Evolutionary conservation across 2,797 vertebrate genomes (phyloP).

Genomic region (Malacoctenus gilli): DNA sequence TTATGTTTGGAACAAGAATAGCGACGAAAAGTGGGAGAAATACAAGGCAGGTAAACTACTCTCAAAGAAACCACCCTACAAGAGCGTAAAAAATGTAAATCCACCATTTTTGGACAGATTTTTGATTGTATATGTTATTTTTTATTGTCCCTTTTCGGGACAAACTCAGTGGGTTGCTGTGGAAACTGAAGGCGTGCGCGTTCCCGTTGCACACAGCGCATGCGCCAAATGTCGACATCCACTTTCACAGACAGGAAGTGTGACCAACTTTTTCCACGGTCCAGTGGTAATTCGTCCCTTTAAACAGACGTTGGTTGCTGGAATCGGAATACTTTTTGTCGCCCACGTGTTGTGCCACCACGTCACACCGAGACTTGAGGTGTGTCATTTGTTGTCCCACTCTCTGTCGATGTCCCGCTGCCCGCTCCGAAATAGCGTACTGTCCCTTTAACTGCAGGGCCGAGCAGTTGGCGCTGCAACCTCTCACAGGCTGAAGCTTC

Average conservation of each 20-base stretch:
- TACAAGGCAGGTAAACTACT: no score
- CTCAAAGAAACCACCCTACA: no score
- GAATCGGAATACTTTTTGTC: fast-evolving
- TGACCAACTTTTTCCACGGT: constrained; percentile 65
- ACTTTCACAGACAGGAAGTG: constrained; percentile 63
- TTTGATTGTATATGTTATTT: no score
- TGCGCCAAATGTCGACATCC: constrained; percentile 48
- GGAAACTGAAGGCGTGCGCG: constrained; percentile 50
- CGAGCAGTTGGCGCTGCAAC: no score
- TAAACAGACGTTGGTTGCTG: no score
- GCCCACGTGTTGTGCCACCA: not conserved
- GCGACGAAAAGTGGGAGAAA: no score
- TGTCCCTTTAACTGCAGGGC: constrained; percentile 83
- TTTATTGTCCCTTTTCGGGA: not conserved
- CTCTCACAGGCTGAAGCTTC: constrained; percentile 66
- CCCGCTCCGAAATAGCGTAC: constrained; percentile 20
- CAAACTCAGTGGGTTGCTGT: constrained; percentile 33
- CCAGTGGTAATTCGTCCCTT: constrained; percentile 2
- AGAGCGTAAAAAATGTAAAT: no score
- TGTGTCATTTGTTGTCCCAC: not conserved
- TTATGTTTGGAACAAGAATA: no score
- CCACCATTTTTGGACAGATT: no score
- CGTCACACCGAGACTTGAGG: not conserved
- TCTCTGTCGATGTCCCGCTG: not conserved
- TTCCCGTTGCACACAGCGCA: constrained; percentile 30